Evolutionary conservation across 1,140 invertebrate genomes (phyloP).

Genomic region (Aphelenchoides besseyi): DNA sequence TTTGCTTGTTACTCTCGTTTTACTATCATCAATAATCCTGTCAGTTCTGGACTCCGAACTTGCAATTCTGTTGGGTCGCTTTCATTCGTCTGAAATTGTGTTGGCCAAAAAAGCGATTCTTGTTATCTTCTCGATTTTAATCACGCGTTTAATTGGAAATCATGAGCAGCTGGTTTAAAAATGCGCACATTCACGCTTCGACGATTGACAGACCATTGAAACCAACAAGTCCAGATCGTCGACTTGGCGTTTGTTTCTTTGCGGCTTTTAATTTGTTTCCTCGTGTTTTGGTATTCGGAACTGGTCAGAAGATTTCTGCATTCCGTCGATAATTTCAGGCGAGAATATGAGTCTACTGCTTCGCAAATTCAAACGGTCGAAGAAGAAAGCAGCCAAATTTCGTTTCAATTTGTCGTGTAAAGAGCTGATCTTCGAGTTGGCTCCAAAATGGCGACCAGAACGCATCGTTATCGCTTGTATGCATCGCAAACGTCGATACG

Average conservation of each 20-base stretch:
- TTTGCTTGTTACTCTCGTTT: no score
- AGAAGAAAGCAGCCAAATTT: constrained; percentile 51
- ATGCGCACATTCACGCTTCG: no score
- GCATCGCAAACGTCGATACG: constrained; percentile 34
- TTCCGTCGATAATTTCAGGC: not conserved
- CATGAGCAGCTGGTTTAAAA: no score
- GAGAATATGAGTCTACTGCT: constrained; percentile 26
- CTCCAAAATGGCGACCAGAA: constrained; percentile 39
- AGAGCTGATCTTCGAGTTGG: constrained; percentile 39
- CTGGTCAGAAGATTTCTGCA: no score
- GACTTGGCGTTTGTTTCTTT: not conserved
- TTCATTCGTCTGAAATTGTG: no score
- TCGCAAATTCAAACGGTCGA: constrained; percentile 33
- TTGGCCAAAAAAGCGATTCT: no score
- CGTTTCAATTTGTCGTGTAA: constrained; percentile 40
- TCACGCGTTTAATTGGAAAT: no score
- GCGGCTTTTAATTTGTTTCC: not conserved
- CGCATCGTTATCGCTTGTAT: constrained; percentile 34
- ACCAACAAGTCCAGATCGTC: not conserved
- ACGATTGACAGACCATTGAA: no score
- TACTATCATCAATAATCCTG: no score
- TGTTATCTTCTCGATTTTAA: no score
- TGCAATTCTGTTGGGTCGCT: no score
- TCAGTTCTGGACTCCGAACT: no score
- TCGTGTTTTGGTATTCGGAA: not conserved